phyloP scores from a whole-genome alignment of 2,797 vertebrate species.

The Darevskia nairensis region DNA sequence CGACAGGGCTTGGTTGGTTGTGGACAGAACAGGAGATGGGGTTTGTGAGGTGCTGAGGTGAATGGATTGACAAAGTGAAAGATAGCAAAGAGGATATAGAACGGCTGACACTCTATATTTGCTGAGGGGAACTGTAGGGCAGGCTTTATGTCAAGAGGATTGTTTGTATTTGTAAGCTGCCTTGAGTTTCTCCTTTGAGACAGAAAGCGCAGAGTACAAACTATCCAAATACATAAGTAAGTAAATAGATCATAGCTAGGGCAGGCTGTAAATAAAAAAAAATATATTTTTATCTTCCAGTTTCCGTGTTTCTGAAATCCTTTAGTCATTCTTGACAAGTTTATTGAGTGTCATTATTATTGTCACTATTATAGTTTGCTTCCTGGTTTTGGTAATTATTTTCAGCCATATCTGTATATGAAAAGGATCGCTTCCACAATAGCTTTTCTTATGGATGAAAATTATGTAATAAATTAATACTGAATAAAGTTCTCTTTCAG shows the following conservation, averaged over 20 bases:
- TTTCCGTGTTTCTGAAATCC: not conserved
- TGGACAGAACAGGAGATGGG: not conserved
- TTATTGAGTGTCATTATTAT: not conserved
- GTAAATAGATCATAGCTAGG: too few relatives aligned
- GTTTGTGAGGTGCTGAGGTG: not conserved
- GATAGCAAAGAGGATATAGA: not conserved
- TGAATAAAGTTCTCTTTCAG: conserved; percentile 21
- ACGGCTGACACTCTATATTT: not conserved
- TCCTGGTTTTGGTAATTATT: not conserved
- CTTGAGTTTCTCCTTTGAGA: too few relatives aligned
- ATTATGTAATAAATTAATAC: conserved; percentile 22
- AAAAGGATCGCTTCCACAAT: conserved; percentile 8
- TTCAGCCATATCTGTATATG: conserved; percentile 18
- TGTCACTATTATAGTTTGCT: not conserved
- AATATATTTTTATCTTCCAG: not conserved
- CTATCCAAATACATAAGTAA: too few relatives aligned
- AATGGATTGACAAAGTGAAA: not conserved
- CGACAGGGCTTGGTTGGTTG: not conserved
- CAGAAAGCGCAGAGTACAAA: too few relatives aligned
- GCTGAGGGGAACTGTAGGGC: not conserved
- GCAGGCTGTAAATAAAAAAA: not conserved
- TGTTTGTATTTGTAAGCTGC: too few relatives aligned
- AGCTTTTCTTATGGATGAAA: conserved; percentile 19
- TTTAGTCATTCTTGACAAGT: not conserved
- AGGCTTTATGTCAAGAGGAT: not conserved